Evolutionary conservation across 2,113 vertebrate species (phyloP).

Genomic region (Conger conger): DNA sequence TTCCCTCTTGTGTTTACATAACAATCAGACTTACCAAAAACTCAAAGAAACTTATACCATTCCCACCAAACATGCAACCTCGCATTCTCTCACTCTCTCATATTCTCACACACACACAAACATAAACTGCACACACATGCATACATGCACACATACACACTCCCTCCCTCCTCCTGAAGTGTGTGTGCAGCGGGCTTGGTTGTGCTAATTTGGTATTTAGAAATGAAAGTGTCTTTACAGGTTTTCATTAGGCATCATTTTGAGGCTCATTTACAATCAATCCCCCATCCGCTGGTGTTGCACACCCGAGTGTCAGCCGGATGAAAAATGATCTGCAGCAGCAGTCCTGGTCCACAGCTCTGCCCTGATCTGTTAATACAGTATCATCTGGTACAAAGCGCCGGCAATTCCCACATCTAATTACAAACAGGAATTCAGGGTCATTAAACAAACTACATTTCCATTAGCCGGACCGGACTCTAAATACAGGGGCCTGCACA

Average conservation of each 20-base stretch:
- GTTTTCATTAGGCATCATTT: constrained; percentile 71
- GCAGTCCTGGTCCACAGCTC: constrained; percentile 71
- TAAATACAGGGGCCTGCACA: constrained; percentile 32
- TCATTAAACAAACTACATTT: constrained; percentile 89
- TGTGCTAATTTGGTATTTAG: constrained; percentile 38
- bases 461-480: constrained; percentile 75
- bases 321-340: constrained; percentile 83
- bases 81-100: no score
- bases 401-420: constrained; percentile 91
- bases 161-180: background rate
- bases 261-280: constrained; percentile 72
- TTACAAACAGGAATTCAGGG: constrained; percentile 89
- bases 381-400: constrained; percentile 90
- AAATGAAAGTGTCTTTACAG: constrained; percentile 45
- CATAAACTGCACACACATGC: background rate
- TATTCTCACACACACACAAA: no score
- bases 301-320: constrained; percentile 76
- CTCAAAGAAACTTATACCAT: background rate
- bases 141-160: background rate
- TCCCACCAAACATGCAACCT: background rate
- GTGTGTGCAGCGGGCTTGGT: constrained; percentile 6
- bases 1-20: constrained; percentile 48
- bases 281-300: constrained; percentile 68
- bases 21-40: constrained; percentile 43
- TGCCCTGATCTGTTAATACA: constrained; percentile 86